These are phyloP conservation scores for Lepidotrigona ventralis DNA, from an alignment of 1,140 invertebrate species.

Conservation along the genomic window DNA sequence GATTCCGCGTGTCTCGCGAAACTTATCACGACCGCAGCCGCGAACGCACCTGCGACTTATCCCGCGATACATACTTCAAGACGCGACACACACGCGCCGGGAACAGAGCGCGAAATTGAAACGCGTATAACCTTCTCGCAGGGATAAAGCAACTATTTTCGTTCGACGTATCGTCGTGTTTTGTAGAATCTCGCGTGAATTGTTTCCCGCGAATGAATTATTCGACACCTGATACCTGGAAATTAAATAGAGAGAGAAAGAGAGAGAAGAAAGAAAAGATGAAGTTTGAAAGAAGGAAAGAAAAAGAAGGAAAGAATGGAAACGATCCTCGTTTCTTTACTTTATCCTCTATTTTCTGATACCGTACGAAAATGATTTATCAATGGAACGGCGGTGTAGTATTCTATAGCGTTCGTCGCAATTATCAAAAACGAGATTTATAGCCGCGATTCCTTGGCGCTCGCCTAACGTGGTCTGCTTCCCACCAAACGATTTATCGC, in stretches of 20 bases:
- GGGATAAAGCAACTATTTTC: neutral
- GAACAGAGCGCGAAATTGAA: neutral
- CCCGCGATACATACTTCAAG: conserved; percentile 14
- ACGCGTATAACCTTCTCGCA: neutral
- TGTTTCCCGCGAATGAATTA: neutral
- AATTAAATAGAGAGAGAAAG: neutral
- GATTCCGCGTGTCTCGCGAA: neutral
- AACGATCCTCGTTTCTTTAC: neutral
- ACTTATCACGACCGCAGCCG: neutral
- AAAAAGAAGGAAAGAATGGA: neutral
- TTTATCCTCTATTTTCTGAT: neutral
- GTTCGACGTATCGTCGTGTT: neutral
- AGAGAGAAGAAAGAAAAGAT: neutral
- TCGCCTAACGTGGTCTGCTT: conserved; percentile 19
- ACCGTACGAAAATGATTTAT: conserved; percentile 16
- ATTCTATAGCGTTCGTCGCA: neutral
- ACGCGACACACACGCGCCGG: neutral
- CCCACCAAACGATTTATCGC: conserved; percentile 35
- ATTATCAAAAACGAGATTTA: conserved; percentile 44
- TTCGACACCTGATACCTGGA: neutral
- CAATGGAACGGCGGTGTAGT: neutral
- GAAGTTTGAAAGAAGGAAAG: neutral
- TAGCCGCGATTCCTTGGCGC: conserved; percentile 12
- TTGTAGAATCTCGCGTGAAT: neutral
- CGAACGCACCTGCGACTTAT: conserved; percentile 8